phyloP scores from a whole-genome alignment of 2,113 vertebrate species.

The Dolichallabes microphthalmus region DNA sequence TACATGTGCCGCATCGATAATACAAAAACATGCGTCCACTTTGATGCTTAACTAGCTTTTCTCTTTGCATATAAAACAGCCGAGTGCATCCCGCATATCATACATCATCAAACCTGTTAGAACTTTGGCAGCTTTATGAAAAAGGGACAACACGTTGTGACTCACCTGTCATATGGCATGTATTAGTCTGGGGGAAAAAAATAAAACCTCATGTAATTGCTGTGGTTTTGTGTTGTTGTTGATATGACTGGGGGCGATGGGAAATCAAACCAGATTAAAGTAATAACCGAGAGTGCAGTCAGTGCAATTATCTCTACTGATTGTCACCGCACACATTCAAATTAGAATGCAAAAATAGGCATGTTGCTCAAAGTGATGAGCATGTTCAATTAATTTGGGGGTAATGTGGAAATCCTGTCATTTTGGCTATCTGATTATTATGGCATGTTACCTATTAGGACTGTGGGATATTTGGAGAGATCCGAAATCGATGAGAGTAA shows the following conservation, averaged over 20 bases:
- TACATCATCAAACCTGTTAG: slow-evolving; percentile 18
- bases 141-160: slow-evolving; percentile 13
- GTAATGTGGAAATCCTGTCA: slow-evolving; percentile 43
- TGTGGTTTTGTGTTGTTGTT: slow-evolving; percentile 42
- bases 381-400: slow-evolving; percentile 43
- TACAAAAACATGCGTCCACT: slow-evolving; percentile 1
- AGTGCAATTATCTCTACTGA: slow-evolving; percentile 52
- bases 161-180: slow-evolving; percentile 19
- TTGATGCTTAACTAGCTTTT: background rate
- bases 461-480: slow-evolving; percentile 33
- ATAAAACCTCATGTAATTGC: slow-evolving; percentile 5
- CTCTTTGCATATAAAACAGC: slow-evolving; percentile 17
- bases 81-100: slow-evolving; percentile 3
- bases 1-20: slow-evolving; percentile 13
- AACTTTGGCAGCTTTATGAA: slow-evolving; percentile 34
- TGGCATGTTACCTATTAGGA: slow-evolving; percentile 14
- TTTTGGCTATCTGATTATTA: slow-evolving; percentile 46
- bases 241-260: slow-evolving; percentile 38
- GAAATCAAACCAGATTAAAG: slow-evolving; percentile 55
- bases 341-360: slow-evolving; percentile 49
- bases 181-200: slow-evolving; percentile 21
- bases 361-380: slow-evolving; percentile 46
- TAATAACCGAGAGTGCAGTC: slow-evolving; percentile 48
- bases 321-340: slow-evolving; percentile 53
- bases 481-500: slow-evolving; percentile 36